Evolutionary conservation across 2,888 invertebrate genomes (phyloP).

Genomic region (Drosophila fungiperda): DNA sequence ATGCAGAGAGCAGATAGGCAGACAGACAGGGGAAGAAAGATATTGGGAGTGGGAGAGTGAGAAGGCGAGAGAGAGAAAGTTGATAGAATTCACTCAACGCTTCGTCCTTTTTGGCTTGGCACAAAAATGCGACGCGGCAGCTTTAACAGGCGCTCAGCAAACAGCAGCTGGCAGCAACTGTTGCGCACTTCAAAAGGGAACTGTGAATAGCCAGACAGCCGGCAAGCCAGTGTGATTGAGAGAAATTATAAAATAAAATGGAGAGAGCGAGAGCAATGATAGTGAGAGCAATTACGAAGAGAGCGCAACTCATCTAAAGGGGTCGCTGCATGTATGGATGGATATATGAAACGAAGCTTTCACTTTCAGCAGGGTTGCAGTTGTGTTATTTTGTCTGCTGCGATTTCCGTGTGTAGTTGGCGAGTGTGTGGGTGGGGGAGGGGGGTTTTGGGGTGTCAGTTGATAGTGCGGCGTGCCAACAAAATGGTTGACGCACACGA

Average conservation of each 20-base stretch:
- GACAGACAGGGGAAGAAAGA: not conserved
- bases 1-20: not conserved
- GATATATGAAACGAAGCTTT: conserved; percentile 56
- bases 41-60: conserved; percentile 8
- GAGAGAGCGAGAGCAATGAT: conserved; percentile 1
- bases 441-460: conserved; percentile 7
- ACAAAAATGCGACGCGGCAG: conserved; percentile 80
- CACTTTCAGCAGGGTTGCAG: conserved; percentile 66
- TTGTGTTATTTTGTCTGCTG: conserved; percentile 5
- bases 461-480: conserved; percentile 40
- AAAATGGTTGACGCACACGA: conserved; percentile 50
- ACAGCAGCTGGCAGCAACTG: conserved; percentile 57
- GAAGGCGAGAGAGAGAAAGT: conserved; percentile 16
- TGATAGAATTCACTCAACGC: conserved; percentile 70
- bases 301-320: conserved; percentile 40
- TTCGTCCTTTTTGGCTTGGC: conserved; percentile 76
- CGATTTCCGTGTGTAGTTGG: not conserved
- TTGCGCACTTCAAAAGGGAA: conserved; percentile 70
- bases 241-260: conserved; percentile 2
- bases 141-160: conserved; percentile 70
- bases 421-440: not conserved
- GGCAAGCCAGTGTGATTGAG: conserved; percentile 7
- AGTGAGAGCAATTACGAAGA: conserved; percentile 27
- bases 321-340: conserved; percentile 73
- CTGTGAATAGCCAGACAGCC: conserved; percentile 64